These are phyloP conservation scores for Saccopteryx bilineata DNA, from an alignment of 2,113 vertebrate genomes.

Conservation along the genomic window DNA sequence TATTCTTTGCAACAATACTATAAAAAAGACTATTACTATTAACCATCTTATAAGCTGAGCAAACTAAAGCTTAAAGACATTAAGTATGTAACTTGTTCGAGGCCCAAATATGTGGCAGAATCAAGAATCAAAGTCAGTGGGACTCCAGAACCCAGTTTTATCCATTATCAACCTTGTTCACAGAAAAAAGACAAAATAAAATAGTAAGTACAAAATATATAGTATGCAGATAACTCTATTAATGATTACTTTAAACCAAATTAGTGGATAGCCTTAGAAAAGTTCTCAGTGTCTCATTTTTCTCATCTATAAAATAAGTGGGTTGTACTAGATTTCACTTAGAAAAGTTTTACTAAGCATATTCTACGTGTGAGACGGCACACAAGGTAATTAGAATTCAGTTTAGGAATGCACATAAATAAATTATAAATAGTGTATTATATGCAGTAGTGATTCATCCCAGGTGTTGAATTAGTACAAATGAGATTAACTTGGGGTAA, in stretches of 20 bases:
- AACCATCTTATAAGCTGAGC: not conserved
- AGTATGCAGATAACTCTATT: not conserved
- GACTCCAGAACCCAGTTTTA: not conserved
- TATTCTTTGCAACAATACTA: conserved; percentile 1
- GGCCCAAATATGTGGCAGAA: not conserved
- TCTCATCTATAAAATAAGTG: not conserved
- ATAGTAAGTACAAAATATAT: not conserved
- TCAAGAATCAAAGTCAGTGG: not conserved
- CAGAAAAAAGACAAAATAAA: conserved; percentile 30
- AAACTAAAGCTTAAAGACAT: conserved; percentile 12
- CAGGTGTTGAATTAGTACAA: not conserved
- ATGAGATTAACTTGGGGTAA: not conserved
- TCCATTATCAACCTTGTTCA: not conserved
- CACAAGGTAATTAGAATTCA: conserved; percentile 19
- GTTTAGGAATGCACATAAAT: not conserved
- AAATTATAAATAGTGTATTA: not conserved
- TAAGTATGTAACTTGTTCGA: conserved; percentile 42
- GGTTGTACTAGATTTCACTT: not conserved
- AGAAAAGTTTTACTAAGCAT: conserved; percentile 22
- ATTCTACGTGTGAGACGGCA: not conserved
- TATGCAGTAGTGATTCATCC: not conserved
- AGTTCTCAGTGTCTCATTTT: conserved; percentile 9
- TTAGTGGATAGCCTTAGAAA: not conserved
- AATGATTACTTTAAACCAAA: conserved; percentile 45
- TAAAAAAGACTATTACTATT: not conserved